Evolutionary conservation across 2,888 invertebrate genomes (phyloP), one percentile per base, ranked within the genome.

Genomic region (Erynnis tages): DNA sequence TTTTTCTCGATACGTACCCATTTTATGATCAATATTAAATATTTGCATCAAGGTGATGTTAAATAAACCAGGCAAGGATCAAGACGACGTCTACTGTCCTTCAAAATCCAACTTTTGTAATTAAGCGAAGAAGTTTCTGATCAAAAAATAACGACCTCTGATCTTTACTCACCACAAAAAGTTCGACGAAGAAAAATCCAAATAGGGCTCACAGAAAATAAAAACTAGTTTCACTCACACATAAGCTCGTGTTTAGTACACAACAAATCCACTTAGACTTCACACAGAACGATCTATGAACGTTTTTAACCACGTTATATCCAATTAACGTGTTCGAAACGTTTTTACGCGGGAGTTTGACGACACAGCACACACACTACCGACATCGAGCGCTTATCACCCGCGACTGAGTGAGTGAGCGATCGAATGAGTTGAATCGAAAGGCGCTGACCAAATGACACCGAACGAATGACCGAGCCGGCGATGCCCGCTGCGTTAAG

Each of bases 111-210:
- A n/a, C n/a, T n/a, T n/a, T n/a, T n/a, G n/a, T n/a, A n/a, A n/a
- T n/a, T n/a, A n/a, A n/a, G n/a, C n/a, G 21, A 21, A 21, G 21
- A 3, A 21, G 21, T 21, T 21, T 21, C n/a, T 21, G 6, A 21
- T 21, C 3, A 21, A 38, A 38, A 37, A 53, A 7, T 14, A n/a
- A 45, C 54, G 58, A 63, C 60, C 60, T 58, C 57, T 60, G 56
- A 68, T 69, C 65, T 66, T 63, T 62, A 79, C 86, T 82, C 66
- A 87, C 87, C 81, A 82, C 80, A 83, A 81, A 78, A 79, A 78
- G 71, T 46, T 57, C 62, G 59, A 56, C 65, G 55, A 45, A 66
- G 67, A 76, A 74, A 79, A 84, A 82, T 82, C 84, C 84, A 76
- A 79, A 63, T 71, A 58, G 63, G 66, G 66, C 62, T 68, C 82